Conservation (phyloP, 2,888 invertebrate species). For the Ecliptopera silaceata region DNA sequence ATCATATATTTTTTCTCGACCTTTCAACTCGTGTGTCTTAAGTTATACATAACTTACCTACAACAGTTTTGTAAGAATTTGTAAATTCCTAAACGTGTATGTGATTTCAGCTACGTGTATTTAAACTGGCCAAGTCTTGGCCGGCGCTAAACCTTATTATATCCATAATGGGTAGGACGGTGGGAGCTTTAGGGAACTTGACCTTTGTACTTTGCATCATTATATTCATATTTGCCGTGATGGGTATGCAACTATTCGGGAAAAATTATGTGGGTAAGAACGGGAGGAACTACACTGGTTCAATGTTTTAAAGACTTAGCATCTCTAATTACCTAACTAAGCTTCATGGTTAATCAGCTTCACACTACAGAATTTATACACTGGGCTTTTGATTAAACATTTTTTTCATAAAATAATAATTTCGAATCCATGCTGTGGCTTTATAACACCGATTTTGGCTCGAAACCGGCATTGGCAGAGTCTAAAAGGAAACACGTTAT, state of each 20-base stretch:
- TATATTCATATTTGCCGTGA: conserved; percentile 98
- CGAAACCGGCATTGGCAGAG: conserved; percentile 55
- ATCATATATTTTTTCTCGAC: neutral
- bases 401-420: conserved; percentile 67
- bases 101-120: conserved; percentile 93
- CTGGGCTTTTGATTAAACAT: conserved; percentile 79
- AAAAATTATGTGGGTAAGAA: conserved; percentile 95
- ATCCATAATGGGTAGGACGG: conserved; percentile 97
- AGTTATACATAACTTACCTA: conserved; percentile 10
- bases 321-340: conserved; percentile 74
- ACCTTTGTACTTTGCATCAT: conserved; percentile 97
- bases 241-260: conserved; percentile 99
- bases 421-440: conserved; percentile 73
- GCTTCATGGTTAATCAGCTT: conserved; percentile 80
- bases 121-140: conserved; percentile 98
- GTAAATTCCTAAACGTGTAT: conserved; percentile 42
- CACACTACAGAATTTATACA: conserved; percentile 78
- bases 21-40: neutral
- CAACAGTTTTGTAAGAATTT: conserved; percentile 19
- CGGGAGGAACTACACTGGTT: conserved; percentile 94
- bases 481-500: conserved; percentile 66
- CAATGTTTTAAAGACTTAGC: conserved; percentile 75
- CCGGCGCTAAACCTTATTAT: conserved; percentile 97
- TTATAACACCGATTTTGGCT: conserved; percentile 73
- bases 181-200: conserved; percentile 97